Conservation (phyloP, 1,140 invertebrate genomes). For the Ooceraea biroi region DNA sequence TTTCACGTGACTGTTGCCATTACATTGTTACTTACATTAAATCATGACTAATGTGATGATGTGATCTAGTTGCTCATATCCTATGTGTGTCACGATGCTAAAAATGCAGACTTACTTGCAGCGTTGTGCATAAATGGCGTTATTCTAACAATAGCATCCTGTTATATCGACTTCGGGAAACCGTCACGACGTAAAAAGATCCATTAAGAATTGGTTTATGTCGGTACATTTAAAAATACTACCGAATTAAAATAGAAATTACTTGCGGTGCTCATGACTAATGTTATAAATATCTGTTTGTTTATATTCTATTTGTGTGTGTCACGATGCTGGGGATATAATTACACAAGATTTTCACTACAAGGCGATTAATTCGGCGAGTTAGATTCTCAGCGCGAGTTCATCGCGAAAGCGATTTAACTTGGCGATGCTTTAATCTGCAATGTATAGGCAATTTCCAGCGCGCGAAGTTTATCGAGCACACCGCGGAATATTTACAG, state of each 20-base stretch:
- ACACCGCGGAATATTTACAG: constrained; percentile 31
- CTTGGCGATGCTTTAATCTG: constrained; percentile 31
- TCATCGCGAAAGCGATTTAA: constrained; percentile 39
- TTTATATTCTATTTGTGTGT: no score
- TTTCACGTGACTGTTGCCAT: background rate
- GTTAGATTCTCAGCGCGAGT: constrained; percentile 4
- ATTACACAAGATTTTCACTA: background rate
- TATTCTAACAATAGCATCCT: background rate
- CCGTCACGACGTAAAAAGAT: background rate
- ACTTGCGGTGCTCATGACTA: no score
- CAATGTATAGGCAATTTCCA: constrained; percentile 20
- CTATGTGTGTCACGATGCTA: background rate
- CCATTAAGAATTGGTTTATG: constrained; percentile 12
- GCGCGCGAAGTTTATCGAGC: constrained; percentile 40
- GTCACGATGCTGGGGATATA: no score
- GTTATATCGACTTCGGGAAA: constrained; percentile 7
- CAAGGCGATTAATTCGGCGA: constrained; percentile 19
- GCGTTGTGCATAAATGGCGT: background rate
- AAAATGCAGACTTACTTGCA: background rate
- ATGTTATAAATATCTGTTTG: no score
- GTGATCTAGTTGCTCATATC: background rate
- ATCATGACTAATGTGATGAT: constrained; percentile 1
- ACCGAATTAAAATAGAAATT: no score
- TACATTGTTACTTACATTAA: no score
- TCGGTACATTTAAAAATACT: no score